These are phyloP conservation scores for Gallinago solitaria DNA, from an alignment of 2,797 vertebrate species.

Conservation along the genomic window DNA sequence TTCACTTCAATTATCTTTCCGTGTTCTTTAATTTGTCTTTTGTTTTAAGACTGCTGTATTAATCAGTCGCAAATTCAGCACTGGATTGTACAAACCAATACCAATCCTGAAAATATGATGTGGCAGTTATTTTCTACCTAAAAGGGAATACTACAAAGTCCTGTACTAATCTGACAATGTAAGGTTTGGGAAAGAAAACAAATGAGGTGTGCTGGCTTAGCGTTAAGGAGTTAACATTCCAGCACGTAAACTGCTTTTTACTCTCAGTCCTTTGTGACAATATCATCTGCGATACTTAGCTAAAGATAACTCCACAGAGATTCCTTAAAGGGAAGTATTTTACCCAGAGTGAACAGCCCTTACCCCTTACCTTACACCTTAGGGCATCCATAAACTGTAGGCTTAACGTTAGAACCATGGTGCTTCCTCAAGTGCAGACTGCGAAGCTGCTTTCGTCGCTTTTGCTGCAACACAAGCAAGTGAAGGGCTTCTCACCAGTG, in stretches of 20 bases:
- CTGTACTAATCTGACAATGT: neutral
- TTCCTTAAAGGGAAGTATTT: neutral
- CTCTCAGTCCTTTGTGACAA: neutral
- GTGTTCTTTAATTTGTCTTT: neutral
- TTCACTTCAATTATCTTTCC: neutral
- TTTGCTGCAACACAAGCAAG: conserved; percentile 51
- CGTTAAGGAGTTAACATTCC: neutral
- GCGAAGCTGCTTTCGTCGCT: conserved; percentile 47
- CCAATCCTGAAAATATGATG: neutral
- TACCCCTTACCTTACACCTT: neutral
- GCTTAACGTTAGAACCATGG: neutral
- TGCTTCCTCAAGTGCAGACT: conserved; percentile 27
- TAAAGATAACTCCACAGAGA: neutral
- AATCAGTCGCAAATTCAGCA: neutral
- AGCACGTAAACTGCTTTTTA: neutral
- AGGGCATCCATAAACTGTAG: neutral
- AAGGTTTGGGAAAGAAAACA: neutral
- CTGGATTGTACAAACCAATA: neutral
- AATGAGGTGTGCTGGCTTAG: neutral
- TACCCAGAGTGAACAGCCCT: conserved; percentile 58
- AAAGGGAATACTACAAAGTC: neutral
- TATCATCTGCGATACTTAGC: neutral
- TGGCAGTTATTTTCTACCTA: neutral
- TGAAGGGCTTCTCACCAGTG: conserved; percentile 52
- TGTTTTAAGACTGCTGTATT: neutral